Evolutionary conservation across 2,797 vertebrate species (phyloP), one percentile per base, ranked within the genome.

Genomic region (Falco berigora): DNA sequence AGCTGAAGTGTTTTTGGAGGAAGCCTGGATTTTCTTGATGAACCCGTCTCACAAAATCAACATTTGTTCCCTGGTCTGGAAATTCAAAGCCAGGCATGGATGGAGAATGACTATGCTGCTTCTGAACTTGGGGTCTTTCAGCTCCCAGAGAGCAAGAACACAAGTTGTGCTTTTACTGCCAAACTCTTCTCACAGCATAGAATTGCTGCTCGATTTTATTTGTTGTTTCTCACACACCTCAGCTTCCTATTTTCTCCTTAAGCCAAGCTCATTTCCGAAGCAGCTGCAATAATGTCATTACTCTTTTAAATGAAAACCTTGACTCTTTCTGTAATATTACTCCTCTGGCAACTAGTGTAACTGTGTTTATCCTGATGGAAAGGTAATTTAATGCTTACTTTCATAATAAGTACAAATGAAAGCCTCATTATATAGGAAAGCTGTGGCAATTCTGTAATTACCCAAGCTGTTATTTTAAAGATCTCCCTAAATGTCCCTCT

Each of bases 371-470:
- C 87, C 82, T 72, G 72, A 72, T 42, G 79, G 64, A 91, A 66
- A 78, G 30, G 58, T 94, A 87, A 92, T 94, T 94, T 92, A 96
- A 72, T 84, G 75, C 84, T 91, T 55, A 32, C 62, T 81, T 84
- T 81, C 79, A 78, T 78, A 91, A 86, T 92, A 94, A 92, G 69
- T 84, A 94, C 79, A 94, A 92, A 94, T 88, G 82, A 86, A 94
- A 94, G 23, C 42, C 47, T 86, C 85, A 84, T 95, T 97, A 90
- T 88, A 78, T 67, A 52, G 69, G 86, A 66, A 78, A 91, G 44
- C 86, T 82, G 71, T 59, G 83, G 88, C 83, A 92, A 92, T 90
- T 90, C 92, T 90, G 90, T 93, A 94, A 95, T 96, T 97, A 96
- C 74, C 50, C 61, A 78, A 69, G 28, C 38, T 75, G 88, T 84